These are phyloP conservation scores for Periophthalmus modestus DNA, from an alignment of 2,113 vertebrate species.

Conservation along the genomic window DNA sequence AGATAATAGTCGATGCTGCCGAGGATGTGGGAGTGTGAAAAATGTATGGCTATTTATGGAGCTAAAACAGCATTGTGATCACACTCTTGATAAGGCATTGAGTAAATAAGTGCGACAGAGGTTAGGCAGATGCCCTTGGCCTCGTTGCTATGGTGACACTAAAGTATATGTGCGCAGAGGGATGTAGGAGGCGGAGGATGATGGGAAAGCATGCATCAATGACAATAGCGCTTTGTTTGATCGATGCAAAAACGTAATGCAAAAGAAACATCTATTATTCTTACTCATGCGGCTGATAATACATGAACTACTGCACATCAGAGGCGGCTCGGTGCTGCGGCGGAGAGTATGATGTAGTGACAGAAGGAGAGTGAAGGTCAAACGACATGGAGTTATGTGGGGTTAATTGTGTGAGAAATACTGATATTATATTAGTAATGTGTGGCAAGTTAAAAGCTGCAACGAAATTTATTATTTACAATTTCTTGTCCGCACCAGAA, in stretches of 20 bases:
- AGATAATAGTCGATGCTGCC: conserved; percentile 13
- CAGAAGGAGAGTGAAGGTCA: not conserved
- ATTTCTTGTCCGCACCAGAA: not conserved
- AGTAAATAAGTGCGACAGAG: conserved; percentile 57
- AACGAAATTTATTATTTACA: too few relatives aligned
- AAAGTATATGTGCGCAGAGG: conserved; percentile 30
- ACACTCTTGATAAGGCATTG: conserved; percentile 39
- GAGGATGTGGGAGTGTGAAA: conserved; percentile 19
- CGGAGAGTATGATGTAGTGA: not conserved
- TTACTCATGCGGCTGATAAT: not conserved
- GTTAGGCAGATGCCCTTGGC: conserved; percentile 56
- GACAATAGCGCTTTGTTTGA: conserved; percentile 11
- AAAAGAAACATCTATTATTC: not conserved
- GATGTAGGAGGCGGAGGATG: conserved; percentile 1
- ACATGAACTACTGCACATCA: not conserved
- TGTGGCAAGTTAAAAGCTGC: too few relatives aligned
- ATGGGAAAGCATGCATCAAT: conserved; percentile 17
- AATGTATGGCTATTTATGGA: conserved; percentile 42
- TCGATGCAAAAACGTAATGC: not conserved
- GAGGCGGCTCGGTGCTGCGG: not conserved
- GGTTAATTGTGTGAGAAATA: not conserved
- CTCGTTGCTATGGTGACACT: conserved; percentile 55
- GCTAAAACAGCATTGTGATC: conserved; percentile 55
- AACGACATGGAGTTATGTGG: not conserved
- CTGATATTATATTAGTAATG: too few relatives aligned